Base-by-base conservation (phyloP, 2,797 vertebrate genomes). In the Sebastes alutus region DNA sequence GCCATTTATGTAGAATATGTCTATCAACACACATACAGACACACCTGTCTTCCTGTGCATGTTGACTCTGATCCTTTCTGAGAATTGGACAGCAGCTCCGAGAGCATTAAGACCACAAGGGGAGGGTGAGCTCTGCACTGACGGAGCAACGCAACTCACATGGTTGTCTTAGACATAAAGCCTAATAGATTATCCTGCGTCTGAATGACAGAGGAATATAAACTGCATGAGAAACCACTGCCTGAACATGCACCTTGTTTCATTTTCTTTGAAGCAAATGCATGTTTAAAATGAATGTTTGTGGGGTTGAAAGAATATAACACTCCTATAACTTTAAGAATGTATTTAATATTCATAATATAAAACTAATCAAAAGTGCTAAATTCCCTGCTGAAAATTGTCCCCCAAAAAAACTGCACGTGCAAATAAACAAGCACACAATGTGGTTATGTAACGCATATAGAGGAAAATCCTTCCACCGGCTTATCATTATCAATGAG, bases 31-130 rank as follows among this genome's bases (percentile, higher is more conserved):
- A 61, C 38, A 42, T 29, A 54, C 38, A 77, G 76, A 72, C 84
- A 86, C 88, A 94, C 91, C 91, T 92, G 89, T 89, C 93, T 93
- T 94, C 91, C 93, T 92, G 92, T 89, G 84, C 80, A 88, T 56
- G 78, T 66, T 20, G 65, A 86, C 88, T 87, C 79, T 92, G 92
- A 93, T 94, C 90, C 92, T 90, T 95, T 95, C 94, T 91, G 83
- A 95, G 95, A 96, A 95, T 77, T 88, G 82, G 87, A 88, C 84
- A 72, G 89, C 77, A 83, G 82, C 87, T 90, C 88, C 76, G 84
- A 88, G 90, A 92, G 90, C 78, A 83, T 91, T 92, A 91, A 86
- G 82, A 95, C 91, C 86, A 91, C 93, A 92, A 74, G 68, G 84
- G 91, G 77, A 85, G 83, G 83, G 82, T 2, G 27, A 72, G 89